Base-by-base conservation (phyloP, 2,888 invertebrate species). In the Chesias legatella region DNA sequence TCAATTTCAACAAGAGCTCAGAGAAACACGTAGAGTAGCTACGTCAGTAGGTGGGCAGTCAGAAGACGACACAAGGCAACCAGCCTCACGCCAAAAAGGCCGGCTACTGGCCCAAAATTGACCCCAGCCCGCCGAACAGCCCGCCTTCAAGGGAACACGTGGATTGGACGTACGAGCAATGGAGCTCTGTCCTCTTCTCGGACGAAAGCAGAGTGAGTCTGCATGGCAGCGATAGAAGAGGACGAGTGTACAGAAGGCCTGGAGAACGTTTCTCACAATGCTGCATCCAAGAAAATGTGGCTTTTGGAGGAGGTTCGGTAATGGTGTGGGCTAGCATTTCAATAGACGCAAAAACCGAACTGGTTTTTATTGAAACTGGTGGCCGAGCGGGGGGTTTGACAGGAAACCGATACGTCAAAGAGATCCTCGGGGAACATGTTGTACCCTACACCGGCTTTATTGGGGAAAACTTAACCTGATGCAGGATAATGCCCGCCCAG, bases 171-270 rank as follows among this genome's bases (percentile, higher is more conserved):
- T n/a, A n/a, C n/a, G n/a, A n/a, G n/a, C n/a, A n/a, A n/a, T n/a
- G n/a, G n/a, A n/a, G n/a, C n/a, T n/a, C n/a, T n/a, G n/a, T n/a
- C n/a, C n/a, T n/a, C n/a, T n/a, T n/a, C n/a, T 40, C 43, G 6
- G 43, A 45, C 13, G 39, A 46, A 25, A 30, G 41, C 42, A 45
- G 43, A 40, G 36, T 39, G 9, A 40, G 37, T 10, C 21, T 52
- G 33, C 37, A 46, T 33, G 36, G 52, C 25, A 49, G 42, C 34
- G 44, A 41, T 28, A 34, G 43, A 37, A 43, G 48, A 25, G 35
- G 34, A 10, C 32, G 38, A 25, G 34, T 54, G 17, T 56, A 56
- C 38, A 36, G 47, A 38, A 33, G 48, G n/a, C 34, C 40, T 7
- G 42, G 35, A 33, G 38, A 46, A 28, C 23, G 45, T 20, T 39